Evolutionary conservation across 2,888 invertebrate genomes (phyloP), one percentile per base, ranked within the genome.

Genomic region (Notodonta dromedarius): DNA sequence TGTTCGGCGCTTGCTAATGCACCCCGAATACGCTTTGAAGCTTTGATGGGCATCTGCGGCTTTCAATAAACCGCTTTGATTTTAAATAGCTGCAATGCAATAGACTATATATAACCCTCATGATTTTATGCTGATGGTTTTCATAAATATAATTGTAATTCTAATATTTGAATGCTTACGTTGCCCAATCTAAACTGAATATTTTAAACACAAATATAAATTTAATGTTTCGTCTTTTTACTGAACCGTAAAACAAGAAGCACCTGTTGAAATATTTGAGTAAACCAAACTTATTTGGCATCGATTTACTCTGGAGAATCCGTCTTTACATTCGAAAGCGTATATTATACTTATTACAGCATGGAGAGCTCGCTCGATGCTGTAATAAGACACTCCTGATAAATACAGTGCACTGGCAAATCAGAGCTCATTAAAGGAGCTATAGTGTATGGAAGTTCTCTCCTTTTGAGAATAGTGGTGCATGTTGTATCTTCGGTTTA

Each of bases 11-110:
- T 70, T 62, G 63, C 75, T 78, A 79, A 82, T 78, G 72, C 76
- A 76, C 66, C 61, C 69, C 71, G 70, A 74, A 77, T 75, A 67
- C 73, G 73, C 83, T 79, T 81, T 79, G 77, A 82, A 80, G 82
- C 78, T 76, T 73, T 74, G 73, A 78, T 75, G 74, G 76, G 70
- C 79, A 83, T 78, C 82, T 82, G 80, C 73, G 78, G 79, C 77
- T 80, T 83, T 82, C 79, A 80, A 78, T 81, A 78, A 77, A 76
- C 74, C 63, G 62, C 75, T 81, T 80, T 80, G 78, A 75, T 78
- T 80, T 77, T 71, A 76, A 70, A 78, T 73, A 63, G 72, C 70
- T 68, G 64, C 58, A 64, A 64, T 60, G 58, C 42, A 35, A n/a
- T 54, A 59, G 46, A 66, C 70, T 68, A 72, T 72, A 52, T 73